A percentile compares a stretch with the other conserved stretches of the same genome.
phyloP scores from a whole-genome alignment of 1,140 invertebrate genomes.

The Lethrus apterus region DNA sequence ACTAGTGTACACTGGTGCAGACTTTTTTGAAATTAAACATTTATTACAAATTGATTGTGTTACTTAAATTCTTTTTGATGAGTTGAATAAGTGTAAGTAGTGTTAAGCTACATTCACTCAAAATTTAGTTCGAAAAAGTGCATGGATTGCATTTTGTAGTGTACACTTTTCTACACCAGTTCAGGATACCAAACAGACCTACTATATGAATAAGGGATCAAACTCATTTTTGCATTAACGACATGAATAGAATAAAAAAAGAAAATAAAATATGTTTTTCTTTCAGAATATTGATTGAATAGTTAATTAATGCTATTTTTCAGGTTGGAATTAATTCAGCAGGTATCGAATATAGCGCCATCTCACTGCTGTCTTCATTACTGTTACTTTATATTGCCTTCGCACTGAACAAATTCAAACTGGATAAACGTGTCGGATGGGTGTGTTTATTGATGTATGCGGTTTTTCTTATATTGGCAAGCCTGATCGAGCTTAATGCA shows the following conservation, averaged over 20 bases:
- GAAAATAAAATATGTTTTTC: not conserved
- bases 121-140: too few relatives aligned
- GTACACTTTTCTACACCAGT: too few relatives aligned
- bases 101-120: too few relatives aligned
- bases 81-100: too few relatives aligned
- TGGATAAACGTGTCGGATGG: constrained; percentile 69
- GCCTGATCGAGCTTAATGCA: constrained; percentile 78
- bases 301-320: constrained; percentile 20
- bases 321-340: constrained; percentile 63
- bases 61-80: too few relatives aligned
- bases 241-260: not conserved
- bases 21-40: too few relatives aligned
- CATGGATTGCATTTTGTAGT: too few relatives aligned
- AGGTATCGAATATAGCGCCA: constrained; percentile 73
- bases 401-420: constrained; percentile 67
- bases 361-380: constrained; percentile 69
- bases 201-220: too few relatives aligned
- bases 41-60: too few relatives aligned
- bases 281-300: not conserved
- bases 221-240: too few relatives aligned
- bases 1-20: too few relatives aligned
- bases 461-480: constrained; percentile 69
- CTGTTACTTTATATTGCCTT: constrained; percentile 69
- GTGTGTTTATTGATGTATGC: constrained; percentile 71
- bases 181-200: too few relatives aligned